phyloP scores from a whole-genome alignment of 2,797 vertebrate genomes.

The Pseudopleuronectes americanus region DNA sequence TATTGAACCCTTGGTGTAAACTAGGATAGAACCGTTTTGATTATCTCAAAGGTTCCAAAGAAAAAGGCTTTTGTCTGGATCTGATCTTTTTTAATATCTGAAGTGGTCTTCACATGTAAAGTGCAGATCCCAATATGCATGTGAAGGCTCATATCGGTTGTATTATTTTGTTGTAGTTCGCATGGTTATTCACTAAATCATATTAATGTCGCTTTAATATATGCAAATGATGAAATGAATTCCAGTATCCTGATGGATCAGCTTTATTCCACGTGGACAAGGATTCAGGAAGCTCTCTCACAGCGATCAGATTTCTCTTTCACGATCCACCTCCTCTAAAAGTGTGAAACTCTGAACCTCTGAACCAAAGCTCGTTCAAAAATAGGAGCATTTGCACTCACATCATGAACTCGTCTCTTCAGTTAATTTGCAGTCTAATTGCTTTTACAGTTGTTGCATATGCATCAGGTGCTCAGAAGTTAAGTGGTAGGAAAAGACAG shows the following conservation, averaged over 20 bases:
- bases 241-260: not conserved
- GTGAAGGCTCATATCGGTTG: too few species aligned
- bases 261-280: not conserved
- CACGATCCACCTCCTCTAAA: slow-evolving; percentile 13
- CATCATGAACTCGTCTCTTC: slow-evolving; percentile 46
- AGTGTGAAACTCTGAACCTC: slow-evolving; percentile 37
- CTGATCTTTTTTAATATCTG: too few species aligned
- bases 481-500: slow-evolving; percentile 64
- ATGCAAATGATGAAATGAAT: not conserved
- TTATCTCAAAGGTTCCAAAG: too few species aligned
- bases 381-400: slow-evolving; percentile 51
- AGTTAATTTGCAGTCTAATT: slow-evolving; percentile 69
- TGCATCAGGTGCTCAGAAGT: slow-evolving; percentile 66
- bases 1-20: too few species aligned
- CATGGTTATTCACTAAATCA: too few species aligned
- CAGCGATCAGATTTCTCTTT: slow-evolving; percentile 27
- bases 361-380: slow-evolving; percentile 40
- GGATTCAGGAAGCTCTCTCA: slow-evolving; percentile 9
- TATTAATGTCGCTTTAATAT: too few species aligned
- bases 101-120: too few species aligned
- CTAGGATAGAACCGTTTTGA: too few species aligned
- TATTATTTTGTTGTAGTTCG: too few species aligned
- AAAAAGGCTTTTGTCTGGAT: too few species aligned
- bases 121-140: too few species aligned
- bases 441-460: slow-evolving; percentile 67